phyloP scores from a whole-genome alignment of 2,888 invertebrate genomes.

The Pristionchus maxplancki region DNA sequence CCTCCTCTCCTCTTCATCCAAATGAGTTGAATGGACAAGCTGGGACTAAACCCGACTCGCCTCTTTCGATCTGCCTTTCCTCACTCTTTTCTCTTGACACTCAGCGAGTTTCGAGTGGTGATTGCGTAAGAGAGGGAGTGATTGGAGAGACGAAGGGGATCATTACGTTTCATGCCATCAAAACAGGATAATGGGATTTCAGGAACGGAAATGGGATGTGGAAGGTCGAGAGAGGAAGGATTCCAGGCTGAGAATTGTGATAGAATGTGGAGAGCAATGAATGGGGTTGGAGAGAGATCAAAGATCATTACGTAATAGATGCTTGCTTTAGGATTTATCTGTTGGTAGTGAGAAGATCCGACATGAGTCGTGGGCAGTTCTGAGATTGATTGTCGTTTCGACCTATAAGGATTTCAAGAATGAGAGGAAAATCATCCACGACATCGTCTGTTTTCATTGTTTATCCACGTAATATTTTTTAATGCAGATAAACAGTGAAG shows the following conservation, averaged over 20 bases:
- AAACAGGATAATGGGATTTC: background rate
- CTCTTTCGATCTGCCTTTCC: conserved; percentile 35
- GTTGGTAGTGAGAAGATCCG: background rate
- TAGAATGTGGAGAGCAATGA: conserved; percentile 48
- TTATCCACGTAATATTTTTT: too few relatives aligned
- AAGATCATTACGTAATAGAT: background rate
- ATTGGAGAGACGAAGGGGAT: conserved; percentile 16
- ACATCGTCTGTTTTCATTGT: background rate
- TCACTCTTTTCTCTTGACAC: conserved; percentile 43
- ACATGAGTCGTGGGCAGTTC: conserved; percentile 55
- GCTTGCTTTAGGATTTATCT: background rate
- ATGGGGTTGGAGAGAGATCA: conserved; percentile 12
- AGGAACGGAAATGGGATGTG: conserved; percentile 37
- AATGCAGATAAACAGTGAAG: conserved; percentile 6
- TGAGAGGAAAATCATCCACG: conserved; percentile 50
- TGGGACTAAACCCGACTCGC: conserved; percentile 41
- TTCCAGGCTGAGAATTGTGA: conserved; percentile 29
- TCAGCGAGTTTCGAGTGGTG: conserved; percentile 41
- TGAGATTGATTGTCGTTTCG: conserved; percentile 57
- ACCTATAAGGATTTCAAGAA: conserved; percentile 62
- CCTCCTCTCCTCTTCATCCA: background rate
- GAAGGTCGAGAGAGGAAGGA: conserved; percentile 22
- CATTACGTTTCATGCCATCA: background rate
- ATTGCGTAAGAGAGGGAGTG: conserved; percentile 28
- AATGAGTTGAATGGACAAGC: conserved; percentile 30